Base-by-base conservation (phyloP, 2,797 vertebrate species). In the Arnoldichthys spilopterus region DNA sequence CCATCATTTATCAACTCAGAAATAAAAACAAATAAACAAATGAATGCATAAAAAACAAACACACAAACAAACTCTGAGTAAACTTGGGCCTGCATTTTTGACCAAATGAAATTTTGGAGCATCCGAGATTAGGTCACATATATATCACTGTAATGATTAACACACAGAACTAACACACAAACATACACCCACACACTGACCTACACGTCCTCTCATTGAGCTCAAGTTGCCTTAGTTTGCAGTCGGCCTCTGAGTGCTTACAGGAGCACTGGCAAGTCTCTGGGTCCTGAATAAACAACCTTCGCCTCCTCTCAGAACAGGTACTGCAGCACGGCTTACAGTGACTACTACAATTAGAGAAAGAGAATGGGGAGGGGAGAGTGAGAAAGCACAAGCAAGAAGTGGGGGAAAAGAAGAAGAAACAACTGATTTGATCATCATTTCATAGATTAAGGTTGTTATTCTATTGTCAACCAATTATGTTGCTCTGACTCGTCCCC, bases 191-290 rank as follows among this genome's bases (percentile, higher is more conserved):
- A 73, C 68, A 61, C 15, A 82, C 66, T 59, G 16, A 99, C 98
- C 94, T 99, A 97, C 98, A 99, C 94, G 96, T 98, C 94, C 95
- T 96, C 94, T 98, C 97, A 90, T 98, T 99, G 94, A 99, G 97
- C 95, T 99, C 98, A 92, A 96, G 96, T 88, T 97, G 95, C 93
- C 93, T 96, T 88, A 95, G 95, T 96, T 95, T 97, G 95, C 98
- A 99, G 95, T 95, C 93, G 87, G 95, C 96, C 81, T 97, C 96
- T 89, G 97, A 96, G 95, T 97, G 94, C 95, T 97, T 99, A 94
- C 98, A 99, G 94, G 97, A 96, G 93, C 98, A 99, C 93, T 93
- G 96, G 94, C 98, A 99, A 88, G 96, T 99, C 88, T 93, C 91
- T 49, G 96, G 96, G 91, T 99, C 96, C 94, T 99, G 98, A 91